Base-by-base conservation (phyloP, 2,888 invertebrate genomes). In the Aplocera efformata region DNA sequence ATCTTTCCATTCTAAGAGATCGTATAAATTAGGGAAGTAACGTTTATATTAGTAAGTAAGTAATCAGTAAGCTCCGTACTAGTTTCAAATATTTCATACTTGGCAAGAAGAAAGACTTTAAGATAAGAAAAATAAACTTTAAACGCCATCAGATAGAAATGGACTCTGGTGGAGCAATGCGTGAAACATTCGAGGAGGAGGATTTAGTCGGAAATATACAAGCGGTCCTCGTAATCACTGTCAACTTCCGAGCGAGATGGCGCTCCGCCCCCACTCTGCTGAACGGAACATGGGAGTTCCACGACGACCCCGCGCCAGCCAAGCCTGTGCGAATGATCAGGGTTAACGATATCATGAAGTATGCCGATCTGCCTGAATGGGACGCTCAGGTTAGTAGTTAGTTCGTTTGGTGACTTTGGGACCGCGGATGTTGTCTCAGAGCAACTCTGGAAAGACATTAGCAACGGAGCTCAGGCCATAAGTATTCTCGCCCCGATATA, bases 191-290 rank as follows among this genome's bases (percentile, higher is more conserved):
- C 46, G 80, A 83, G 1, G 79, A 79, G 26, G 75, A 74, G 0
- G 88, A 89, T 41, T 42, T 88, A 7, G 55, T 70, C 0, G 61
- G 58, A 0, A 72, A 70, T 9, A 64, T 76, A 1, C 65, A 72
- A 27, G 76, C 75, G 0, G 67, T 76, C 3, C 55, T 79, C 7
- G 43, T 82, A 10, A 74, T 59, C 6, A 83, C 79, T 2, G 7
- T 83, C 42, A 86, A 88, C 52, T 11, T 84, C 38, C 81, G 88
- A 20, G 76, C 69, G 22, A 67, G 71, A 7, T 89, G 89, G 88
- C 77, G 81, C 1, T 63, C 79, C 41, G 68, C 83, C 38, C 86
- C 88, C 31, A 88, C 86, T 1, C 72, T 88, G 27, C 75, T 88
- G 10, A 86, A 89, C 48, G 83, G 76, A 9, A 72, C 80, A 3